Evolutionary conservation across 2,113 vertebrate genomes (phyloP).

Genomic region (Pomatostomus ruficeps): DNA sequence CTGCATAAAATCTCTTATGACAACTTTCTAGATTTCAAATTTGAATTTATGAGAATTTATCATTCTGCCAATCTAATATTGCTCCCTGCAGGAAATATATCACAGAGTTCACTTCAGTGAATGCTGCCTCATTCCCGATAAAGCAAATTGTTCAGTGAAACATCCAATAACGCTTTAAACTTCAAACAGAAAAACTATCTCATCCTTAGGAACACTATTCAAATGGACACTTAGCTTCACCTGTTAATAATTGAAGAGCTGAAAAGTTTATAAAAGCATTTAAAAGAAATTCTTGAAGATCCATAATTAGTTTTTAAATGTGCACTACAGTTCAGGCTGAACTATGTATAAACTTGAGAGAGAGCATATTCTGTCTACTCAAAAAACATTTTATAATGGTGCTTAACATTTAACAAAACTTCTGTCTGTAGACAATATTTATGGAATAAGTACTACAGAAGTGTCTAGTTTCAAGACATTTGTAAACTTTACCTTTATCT

Average conservation of each 20-base stretch:
- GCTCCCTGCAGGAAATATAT: not conserved
- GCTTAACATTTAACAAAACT: not conserved
- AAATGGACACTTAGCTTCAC: not conserved
- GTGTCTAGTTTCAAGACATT: not conserved
- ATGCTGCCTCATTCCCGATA: not conserved
- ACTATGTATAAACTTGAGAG: not conserved
- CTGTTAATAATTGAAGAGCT: not conserved
- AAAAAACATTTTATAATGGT: not conserved
- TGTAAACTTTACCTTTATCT: conserved; percentile 97
- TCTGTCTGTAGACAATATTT: not conserved
- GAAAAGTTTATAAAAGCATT: conserved; percentile 14
- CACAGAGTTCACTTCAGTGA: not conserved
- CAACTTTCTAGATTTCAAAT: not conserved
- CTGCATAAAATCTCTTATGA: not conserved
- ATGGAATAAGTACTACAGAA: not conserved
- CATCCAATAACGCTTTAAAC: not conserved
- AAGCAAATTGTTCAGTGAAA: not conserved
- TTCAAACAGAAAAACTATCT: not conserved
- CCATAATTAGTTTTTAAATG: not conserved
- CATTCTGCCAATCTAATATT: not conserved
- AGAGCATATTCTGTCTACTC: not conserved
- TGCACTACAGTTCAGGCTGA: not conserved
- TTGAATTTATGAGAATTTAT: not conserved
- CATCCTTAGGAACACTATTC: not conserved
- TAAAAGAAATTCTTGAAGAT: not conserved